Conservation (phyloP, 2,113 vertebrate genomes). For the Macaca mulatta region DNA sequence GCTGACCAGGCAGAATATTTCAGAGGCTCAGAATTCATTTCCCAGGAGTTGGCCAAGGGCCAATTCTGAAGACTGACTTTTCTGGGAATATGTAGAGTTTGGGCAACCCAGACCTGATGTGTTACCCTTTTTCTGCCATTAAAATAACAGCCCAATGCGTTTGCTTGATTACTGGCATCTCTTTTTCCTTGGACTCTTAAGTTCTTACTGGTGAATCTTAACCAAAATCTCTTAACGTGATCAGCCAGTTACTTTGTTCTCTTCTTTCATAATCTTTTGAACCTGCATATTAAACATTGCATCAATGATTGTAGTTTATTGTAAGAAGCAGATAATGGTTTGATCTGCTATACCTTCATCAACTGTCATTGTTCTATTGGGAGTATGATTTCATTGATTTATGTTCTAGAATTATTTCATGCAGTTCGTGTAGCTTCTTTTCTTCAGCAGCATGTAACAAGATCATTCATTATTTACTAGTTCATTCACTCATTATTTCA, state of each 20-base stretch:
- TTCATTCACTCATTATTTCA: background rate
- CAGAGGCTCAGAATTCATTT: background rate
- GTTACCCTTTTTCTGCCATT: background rate
- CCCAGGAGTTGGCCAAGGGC: background rate
- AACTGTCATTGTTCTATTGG: background rate
- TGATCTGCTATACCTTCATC: background rate
- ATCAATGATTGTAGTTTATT: background rate
- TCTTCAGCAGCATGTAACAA: background rate
- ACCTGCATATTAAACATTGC: background rate
- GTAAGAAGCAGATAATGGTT: background rate
- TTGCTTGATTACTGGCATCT: background rate
- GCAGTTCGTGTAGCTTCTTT: background rate
- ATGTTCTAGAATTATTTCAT: background rate
- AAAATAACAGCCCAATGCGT: background rate
- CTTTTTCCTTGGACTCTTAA: background rate
- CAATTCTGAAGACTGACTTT: background rate
- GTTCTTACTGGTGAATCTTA: background rate
- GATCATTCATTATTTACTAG: background rate
- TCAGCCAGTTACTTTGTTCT: background rate
- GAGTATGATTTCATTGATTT: background rate
- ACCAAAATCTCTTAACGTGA: background rate
- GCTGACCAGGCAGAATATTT: background rate
- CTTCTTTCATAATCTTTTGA: background rate
- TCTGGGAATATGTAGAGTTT: background rate
- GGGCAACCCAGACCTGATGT: background rate